Evolutionary conservation across 2,113 vertebrate species (phyloP).

Genomic region (Lophius piscatorius): DNA sequence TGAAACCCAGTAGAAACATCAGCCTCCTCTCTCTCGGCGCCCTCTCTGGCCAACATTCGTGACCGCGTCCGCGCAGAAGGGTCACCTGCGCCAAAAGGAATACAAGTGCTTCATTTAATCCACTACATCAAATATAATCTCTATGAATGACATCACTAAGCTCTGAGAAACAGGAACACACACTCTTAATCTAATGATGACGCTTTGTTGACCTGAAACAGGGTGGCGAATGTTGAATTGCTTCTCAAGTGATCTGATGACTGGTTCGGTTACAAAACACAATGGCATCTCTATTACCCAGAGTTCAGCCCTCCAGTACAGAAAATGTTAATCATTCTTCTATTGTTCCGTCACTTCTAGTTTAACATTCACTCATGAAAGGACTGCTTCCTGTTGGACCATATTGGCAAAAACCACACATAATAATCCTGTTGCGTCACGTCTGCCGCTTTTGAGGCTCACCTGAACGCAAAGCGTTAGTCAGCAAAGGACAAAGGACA

Average conservation of each 20-base stretch:
- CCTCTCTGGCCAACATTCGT: constrained; percentile 82
- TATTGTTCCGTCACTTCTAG: constrained; percentile 29
- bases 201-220: neutral
- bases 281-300: constrained; percentile 9
- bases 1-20: constrained; percentile 73
- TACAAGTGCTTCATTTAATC: neutral
- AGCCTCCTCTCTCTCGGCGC: constrained; percentile 83
- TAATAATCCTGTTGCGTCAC: neutral
- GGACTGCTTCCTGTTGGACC: constrained; percentile 27
- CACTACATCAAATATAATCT: too few species aligned
- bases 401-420: neutral
- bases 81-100: constrained; percentile 80
- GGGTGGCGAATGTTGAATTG: constrained; percentile 5
- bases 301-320: constrained; percentile 1
- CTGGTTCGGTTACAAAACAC: constrained; percentile 37
- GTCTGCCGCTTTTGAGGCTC: constrained; percentile 7
- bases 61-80: constrained; percentile 68
- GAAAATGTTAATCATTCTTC: constrained; percentile 51
- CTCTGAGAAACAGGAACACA: neutral
- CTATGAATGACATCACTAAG: too few species aligned
- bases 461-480: too few species aligned
- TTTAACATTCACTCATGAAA: constrained; percentile 6
- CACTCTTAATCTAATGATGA: neutral
- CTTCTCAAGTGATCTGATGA: constrained; percentile 35
- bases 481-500: too few species aligned